Conservation (phyloP, 2,113 vertebrate species). For the Ptilorrhoa leucosticta region DNA sequence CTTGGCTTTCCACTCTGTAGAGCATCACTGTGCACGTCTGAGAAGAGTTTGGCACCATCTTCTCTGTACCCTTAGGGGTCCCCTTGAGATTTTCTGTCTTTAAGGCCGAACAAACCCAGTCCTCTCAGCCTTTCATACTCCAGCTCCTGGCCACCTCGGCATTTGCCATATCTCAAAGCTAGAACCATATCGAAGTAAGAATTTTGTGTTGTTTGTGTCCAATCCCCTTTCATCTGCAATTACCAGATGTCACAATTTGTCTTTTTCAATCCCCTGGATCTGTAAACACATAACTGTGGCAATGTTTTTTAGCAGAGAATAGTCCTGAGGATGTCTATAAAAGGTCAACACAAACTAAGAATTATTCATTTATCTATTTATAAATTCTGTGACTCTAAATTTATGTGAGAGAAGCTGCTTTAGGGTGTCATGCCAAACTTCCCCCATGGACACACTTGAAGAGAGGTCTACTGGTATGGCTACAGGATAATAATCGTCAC, state of each 20-base stretch:
- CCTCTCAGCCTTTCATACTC: not conserved
- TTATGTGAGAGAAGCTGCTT: not conserved
- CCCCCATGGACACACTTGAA: not conserved
- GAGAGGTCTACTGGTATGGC: not conserved
- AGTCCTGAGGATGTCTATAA: not conserved
- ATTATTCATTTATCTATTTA: not conserved
- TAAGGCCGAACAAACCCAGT: not conserved
- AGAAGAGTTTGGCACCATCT: not conserved
- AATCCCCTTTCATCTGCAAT: not conserved
- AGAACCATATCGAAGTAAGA: not conserved
- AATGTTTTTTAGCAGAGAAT: not conserved
- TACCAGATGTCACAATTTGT: not conserved
- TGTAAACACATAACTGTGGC: not conserved
- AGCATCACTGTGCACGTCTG: not conserved
- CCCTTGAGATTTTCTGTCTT: not conserved
- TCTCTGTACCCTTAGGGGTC: not conserved
- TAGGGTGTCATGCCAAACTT: not conserved
- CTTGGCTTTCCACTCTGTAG: not conserved
- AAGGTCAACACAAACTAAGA: not conserved
- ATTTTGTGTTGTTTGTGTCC: not conserved
- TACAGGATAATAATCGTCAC: not conserved
- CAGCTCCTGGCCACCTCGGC: not conserved
- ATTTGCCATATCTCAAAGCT: not conserved
- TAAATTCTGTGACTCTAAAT: not conserved
- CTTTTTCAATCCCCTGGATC: not conserved